Base-by-base conservation (phyloP, 2,888 invertebrate genomes). In the Nemotelus nigrinus region DNA sequence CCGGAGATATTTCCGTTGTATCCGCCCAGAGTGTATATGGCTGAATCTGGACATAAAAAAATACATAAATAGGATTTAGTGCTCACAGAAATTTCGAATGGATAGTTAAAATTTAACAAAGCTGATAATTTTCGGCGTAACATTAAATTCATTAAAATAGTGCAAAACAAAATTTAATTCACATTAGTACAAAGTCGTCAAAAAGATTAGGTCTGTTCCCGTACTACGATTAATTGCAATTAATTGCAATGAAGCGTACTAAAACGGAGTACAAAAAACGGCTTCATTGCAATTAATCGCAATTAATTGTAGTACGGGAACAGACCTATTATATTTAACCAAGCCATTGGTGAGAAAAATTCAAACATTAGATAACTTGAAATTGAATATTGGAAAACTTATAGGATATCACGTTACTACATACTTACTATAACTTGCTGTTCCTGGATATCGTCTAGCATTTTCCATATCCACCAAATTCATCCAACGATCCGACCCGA, bases 391-490 rank as follows among this genome's bases (percentile, higher is more conserved):
- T 10, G 10, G 5, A 50, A 5, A 10, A 50, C 10, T 50, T 50
- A 50, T 5, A 50, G 50, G 10, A 7, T 50, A 7, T 7, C 50
- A 50, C 50, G 50, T 10, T 7, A 5, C 5, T 7, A 50, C 5
- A 50, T 67, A 70, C 55, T 70, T 43, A 70, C 70, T 55, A 55
- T 41, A 72, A 58, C 8, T 47, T n/a, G 60, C 47, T 43, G 60
- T 45, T 39, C 72, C 72, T 2, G 72, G 72, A 60, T 60, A 58
- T 3, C 58, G 47, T 25, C 72, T 58, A 10, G 72, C 72, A 72
- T 72, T 43, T 25, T 72, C 45, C 72, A 72, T 72, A 48, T 72
- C 72, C 7, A 47, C 47, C 41, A 72, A 58, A 72, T 44, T 72
- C 47, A 25, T 58, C 72, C 72, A 72, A 45, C 47, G 72, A 47